Base-by-base conservation (phyloP, 23 tunicate species). In the Ascidia mentula region DNA sequence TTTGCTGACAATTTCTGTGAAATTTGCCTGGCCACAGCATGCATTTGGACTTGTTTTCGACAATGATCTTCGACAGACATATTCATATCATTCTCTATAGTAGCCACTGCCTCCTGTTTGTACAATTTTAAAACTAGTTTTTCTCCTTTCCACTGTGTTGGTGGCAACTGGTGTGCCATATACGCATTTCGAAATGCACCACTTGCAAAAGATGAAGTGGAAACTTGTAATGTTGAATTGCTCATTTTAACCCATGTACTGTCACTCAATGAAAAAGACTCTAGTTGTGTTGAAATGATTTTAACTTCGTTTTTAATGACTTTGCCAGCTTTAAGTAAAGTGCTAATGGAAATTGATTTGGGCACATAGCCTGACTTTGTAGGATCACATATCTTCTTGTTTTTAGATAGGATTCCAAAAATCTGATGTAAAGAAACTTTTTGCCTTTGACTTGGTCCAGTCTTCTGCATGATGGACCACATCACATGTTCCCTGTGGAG, bases 101-200 rank as follows among this genome's bases (percentile, higher is more conserved):
- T 71, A 36, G 74, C 6, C 6, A 71, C 74, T 18, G 74, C 74
- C 8, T 71, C 74, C 38, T 71, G 12, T 36, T 71, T 34, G 74
- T 71, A 71, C 38, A 71, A 36, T 71, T 71, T 71, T 71, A 71
- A 71, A 71, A 71, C 74, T 18, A 71, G 6, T 71, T 71, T 71
- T 34, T 71, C 74, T 71, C 38, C 6, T 71, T 71, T 34, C 8
- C 6, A 36, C 13, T 71, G 38, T 31, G 6, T 71, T 34, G 74
- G 74, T 71, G 38, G 74, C 13, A 71, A 71, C 74, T 71, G 74
- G 13, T 71, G 74, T 71, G 74, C 74, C 39, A 34, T 36, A 71
- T 71, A 71, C 30, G 74, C 74, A 71, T 71, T 71, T 71, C 74
- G 74, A 36, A 71, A 71, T 71, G 74, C 74, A 71, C 74, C 74